phyloP scores from a whole-genome alignment of 2,113 vertebrate genomes.

The Murina feae region DNA sequence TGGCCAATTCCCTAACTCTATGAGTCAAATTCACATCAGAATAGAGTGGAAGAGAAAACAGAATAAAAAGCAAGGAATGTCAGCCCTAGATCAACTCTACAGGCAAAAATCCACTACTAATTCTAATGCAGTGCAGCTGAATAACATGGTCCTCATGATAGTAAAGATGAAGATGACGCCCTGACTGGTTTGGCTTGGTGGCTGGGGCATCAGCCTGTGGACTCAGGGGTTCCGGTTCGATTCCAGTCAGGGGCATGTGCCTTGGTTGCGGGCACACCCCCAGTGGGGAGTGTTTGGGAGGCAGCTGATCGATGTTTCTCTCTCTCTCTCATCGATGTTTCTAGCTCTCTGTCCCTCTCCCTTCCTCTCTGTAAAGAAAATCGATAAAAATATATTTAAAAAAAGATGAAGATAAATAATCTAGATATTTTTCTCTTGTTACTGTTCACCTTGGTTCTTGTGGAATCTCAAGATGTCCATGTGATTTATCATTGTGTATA shows the following conservation, averaged over 20 bases:
- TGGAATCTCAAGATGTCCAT: background rate
- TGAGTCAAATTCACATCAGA: background rate
- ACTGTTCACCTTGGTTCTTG: background rate
- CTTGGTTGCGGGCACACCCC: too few relatives aligned
- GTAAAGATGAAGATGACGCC: background rate
- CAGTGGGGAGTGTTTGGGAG: too few relatives aligned
- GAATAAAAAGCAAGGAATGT: background rate
- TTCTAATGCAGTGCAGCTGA: background rate
- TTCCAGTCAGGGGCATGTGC: too few relatives aligned
- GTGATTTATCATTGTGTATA: background rate
- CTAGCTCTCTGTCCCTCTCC: too few relatives aligned
- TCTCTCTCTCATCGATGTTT: too few relatives aligned
- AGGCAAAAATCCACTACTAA: background rate
- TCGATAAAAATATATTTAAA: too few relatives aligned
- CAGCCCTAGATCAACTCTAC: background rate
- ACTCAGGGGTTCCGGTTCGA: too few relatives aligned
- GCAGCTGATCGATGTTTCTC: too few relatives aligned
- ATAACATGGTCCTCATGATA: background rate
- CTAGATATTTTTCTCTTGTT: background rate
- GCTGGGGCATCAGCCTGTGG: too few relatives aligned
- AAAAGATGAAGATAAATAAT: background rate
- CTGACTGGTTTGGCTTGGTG: too few relatives aligned
- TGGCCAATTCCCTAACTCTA: background rate
- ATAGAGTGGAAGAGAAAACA: background rate
- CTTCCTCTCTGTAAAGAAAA: too few relatives aligned